These are phyloP conservation scores for Ericerus pela DNA, from an alignment of 1,140 invertebrate genomes.

Conservation along the genomic window DNA sequence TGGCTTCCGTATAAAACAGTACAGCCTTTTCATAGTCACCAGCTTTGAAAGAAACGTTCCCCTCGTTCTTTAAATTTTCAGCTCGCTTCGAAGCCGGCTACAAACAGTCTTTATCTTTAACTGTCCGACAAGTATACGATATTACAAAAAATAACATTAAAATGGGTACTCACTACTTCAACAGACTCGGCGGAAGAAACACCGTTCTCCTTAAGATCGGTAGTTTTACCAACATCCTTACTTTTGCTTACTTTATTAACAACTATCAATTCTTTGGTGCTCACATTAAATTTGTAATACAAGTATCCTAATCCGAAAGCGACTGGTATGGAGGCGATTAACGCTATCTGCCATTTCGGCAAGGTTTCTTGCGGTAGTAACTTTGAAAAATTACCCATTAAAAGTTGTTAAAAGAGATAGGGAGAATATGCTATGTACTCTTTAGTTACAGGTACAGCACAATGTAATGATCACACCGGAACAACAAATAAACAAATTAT, in stretches of 20 bases:
- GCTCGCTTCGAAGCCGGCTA: not conserved
- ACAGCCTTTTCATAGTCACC: constrained; percentile 81
- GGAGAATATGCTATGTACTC: too few relatives aligned
- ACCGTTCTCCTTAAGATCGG: too few relatives aligned
- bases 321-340: constrained; percentile 2
- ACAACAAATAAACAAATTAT: too few relatives aligned
- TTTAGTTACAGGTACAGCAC: too few relatives aligned
- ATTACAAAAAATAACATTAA: too few relatives aligned
- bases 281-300: constrained; percentile 5
- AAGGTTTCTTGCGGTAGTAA: not conserved
- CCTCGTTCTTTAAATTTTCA: constrained; percentile 54
- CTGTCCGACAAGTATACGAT: too few relatives aligned
- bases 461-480: too few relatives aligned
- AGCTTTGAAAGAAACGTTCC: constrained; percentile 73
- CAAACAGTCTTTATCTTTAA: too few relatives aligned
- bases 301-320: constrained; percentile 7
- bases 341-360: constrained; percentile 10
- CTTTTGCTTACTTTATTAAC: not conserved
- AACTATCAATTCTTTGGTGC: not conserved
- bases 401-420: too few relatives aligned
- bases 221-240: too few relatives aligned
- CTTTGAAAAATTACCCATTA: constrained; percentile 4
- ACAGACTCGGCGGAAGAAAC: too few relatives aligned
- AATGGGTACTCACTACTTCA: too few relatives aligned
- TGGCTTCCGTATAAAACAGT: constrained; percentile 71